Conservation (phyloP, 2,888 invertebrate genomes). For the Napeogenes sylphis region DNA sequence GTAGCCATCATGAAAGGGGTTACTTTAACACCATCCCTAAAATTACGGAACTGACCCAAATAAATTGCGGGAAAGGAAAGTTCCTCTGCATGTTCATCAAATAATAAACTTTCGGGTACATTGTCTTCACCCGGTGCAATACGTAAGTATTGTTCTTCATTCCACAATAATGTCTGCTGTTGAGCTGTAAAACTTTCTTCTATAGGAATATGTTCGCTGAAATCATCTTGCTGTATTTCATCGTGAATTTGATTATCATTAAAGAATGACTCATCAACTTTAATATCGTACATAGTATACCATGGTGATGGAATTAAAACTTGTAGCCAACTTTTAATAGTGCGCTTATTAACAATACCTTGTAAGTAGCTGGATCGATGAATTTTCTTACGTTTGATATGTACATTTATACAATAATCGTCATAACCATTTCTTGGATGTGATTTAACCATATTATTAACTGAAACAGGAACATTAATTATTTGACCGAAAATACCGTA, state of each 20-base stretch:
- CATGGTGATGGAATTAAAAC: constrained; percentile 36
- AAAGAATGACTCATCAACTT: constrained; percentile 33
- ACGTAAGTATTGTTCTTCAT: constrained; percentile 3
- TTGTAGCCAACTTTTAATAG: constrained; percentile 35
- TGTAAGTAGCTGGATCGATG: constrained; percentile 35
- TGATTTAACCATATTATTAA: constrained; percentile 37
- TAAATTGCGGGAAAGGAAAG: no score
- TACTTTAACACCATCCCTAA: no score
- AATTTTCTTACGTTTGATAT: constrained; percentile 32
- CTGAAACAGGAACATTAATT: constrained; percentile 40
- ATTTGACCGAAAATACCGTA: constrained; percentile 38
- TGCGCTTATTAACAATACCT: constrained; percentile 31
- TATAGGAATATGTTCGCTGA: constrained; percentile 35
- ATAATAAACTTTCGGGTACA: no score
- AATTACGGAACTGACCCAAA: no score
- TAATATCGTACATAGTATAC: constrained; percentile 33
- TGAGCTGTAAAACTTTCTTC: constrained; percentile 32
- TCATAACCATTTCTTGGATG: constrained; percentile 37
- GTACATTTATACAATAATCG: constrained; percentile 33
- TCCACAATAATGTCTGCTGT: constrained; percentile 26
- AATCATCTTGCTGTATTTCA: constrained; percentile 32
- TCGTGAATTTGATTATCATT: constrained; percentile 26
- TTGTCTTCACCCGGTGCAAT: no score
- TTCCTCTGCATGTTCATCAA: no score
- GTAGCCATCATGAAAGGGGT: no score